phyloP scores from a whole-genome alignment of 2,113 vertebrate genomes.

The Dolichallabes microphthalmus region DNA sequence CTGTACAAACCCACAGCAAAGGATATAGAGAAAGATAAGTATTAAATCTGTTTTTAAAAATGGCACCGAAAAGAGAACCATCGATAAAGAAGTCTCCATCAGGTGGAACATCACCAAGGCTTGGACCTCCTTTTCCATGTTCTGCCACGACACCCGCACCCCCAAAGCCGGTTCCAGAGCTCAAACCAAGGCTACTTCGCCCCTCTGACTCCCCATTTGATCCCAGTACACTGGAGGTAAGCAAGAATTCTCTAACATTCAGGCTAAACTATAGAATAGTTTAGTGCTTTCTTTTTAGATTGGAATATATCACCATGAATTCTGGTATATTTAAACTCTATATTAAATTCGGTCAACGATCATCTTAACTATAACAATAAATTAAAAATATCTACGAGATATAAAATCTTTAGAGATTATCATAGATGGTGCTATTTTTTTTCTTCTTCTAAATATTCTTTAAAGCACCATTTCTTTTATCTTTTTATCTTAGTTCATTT shows the following conservation, averaged over 20 bases:
- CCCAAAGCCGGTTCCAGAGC: constrained; percentile 62
- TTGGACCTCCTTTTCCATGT: constrained; percentile 73
- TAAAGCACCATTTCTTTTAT: not conserved
- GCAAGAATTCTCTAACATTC: constrained; percentile 33
- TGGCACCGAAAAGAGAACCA: constrained; percentile 74
- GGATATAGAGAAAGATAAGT: not conserved
- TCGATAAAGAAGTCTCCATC: constrained; percentile 73
- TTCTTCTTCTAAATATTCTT: not conserved
- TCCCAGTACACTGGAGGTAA: constrained; percentile 75
- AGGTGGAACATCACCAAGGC: constrained; percentile 62
- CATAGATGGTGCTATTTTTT: not conserved
- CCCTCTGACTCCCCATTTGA: constrained; percentile 74
- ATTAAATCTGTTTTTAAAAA: constrained; percentile 33
- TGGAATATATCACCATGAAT: not conserved
- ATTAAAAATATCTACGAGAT: not conserved
- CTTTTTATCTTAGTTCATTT: constrained; percentile 23
- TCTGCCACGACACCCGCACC: constrained; percentile 56
- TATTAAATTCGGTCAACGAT: not conserved
- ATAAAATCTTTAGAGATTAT: not conserved
- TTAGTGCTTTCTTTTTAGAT: not conserved
- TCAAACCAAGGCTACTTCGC: constrained; percentile 71
- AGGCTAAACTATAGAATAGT: not conserved
- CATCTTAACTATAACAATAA: not conserved
- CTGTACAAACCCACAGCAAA: constrained; percentile 12
- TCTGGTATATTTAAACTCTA: not conserved